phyloP scores from a whole-genome alignment of 2,797 vertebrate species.

The Peromyscus melanophrys region DNA sequence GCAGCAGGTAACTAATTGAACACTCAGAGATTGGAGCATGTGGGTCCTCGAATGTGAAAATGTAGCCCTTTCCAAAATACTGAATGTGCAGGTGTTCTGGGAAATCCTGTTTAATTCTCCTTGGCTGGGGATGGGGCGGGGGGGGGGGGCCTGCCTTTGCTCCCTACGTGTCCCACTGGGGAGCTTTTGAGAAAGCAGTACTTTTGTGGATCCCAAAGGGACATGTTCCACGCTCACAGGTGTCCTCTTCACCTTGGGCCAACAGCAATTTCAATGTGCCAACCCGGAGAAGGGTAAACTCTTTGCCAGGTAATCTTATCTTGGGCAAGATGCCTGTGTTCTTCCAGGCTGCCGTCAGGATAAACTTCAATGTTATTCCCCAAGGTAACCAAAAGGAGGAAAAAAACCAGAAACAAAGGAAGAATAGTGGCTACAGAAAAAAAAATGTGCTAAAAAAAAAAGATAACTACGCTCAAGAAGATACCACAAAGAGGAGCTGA shows the following conservation, averaged over 20 bases:
- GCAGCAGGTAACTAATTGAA: constrained; percentile 25
- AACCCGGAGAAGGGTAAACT: neutral
- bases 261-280: neutral
- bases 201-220: neutral
- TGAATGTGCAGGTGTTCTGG: neutral
- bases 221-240: neutral
- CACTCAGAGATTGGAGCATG: neutral
- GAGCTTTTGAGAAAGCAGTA: neutral
- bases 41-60: neutral
- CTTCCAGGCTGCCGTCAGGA: neutral
- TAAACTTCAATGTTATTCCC: constrained; percentile 23
- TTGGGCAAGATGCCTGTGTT: neutral
- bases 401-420: neutral
- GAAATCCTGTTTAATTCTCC: neutral
- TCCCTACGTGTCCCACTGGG: neutral
- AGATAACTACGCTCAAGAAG: neutral
- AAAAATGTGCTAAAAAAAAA: constrained; percentile 12
- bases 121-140: too few species aligned
- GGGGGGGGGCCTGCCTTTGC: neutral
- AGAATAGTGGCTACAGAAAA: neutral
- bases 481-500: neutral
- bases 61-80: neutral
- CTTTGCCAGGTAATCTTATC: neutral
- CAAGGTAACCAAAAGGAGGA: constrained; percentile 37
- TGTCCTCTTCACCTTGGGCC: neutral